Base-by-base conservation (phyloP, 2,797 vertebrate genomes). In the Sebastolobus altivelis region DNA sequence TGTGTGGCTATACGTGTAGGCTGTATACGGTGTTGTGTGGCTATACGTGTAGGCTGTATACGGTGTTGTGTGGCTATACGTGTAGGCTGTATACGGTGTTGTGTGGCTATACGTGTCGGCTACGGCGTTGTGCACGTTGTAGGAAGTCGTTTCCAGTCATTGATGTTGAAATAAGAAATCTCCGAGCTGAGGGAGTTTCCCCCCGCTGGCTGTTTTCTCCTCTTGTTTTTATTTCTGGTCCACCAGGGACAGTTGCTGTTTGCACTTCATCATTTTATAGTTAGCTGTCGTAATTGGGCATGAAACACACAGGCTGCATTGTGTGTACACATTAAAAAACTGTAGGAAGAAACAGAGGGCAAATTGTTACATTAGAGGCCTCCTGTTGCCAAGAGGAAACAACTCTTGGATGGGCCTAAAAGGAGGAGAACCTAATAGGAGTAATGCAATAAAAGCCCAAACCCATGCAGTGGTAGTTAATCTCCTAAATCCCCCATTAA, bases 401-500 rank as follows among this genome's bases (percentile, higher is more conserved):
- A 77, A 71, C 83, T 88, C 80, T 82, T 74, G 87, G 84, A 87
- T 79, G 80, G 63, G 75, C 90, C 73, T 80, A 85, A 88, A 49
- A 88, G 84, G 84, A 89, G 80, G 83, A 86, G 89, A 80, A 81
- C 84, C 79, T 87, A 89, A 92, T 84, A 82, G 89, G 75, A 76
- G 88, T 94, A 93, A 92, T 91, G 90, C 93, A 94, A 81, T 90
- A 93, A 92, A 92, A 88, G 52, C 84, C 84, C 74, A 60, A 85
- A 78, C 76, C 84, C 86, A 83, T 80, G 86, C 90, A 92, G 83
- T 90, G 83, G 87, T 91, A 83, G 85, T 89, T 95, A 95, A 96
- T 95, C 93, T 94, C 85, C 91, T 92, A 93, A 95, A 94, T 94
- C 92, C 90, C 82, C 89, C 89, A 82, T 92, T 92, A 92, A 92